These are phyloP conservation scores for Holothuria glaberrima DNA, from an alignment of 35 echinoderm and acorn worm genomes.

Conservation along the genomic window DNA sequence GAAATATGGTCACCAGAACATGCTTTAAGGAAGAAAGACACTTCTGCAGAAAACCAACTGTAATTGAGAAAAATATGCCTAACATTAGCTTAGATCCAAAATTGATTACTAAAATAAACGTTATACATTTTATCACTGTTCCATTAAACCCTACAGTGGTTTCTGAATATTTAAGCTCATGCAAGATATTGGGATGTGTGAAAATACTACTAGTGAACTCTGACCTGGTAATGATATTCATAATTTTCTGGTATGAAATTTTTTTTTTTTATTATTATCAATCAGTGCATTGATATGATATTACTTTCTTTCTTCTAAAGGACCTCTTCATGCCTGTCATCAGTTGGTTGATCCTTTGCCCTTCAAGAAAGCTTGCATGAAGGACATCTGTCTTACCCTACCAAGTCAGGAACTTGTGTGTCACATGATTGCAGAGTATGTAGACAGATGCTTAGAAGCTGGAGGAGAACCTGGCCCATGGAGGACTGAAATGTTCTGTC, in stretches of 20 bases:
- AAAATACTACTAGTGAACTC: too few species aligned
- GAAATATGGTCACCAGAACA: too few species aligned
- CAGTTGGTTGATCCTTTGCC: conserved; percentile 32
- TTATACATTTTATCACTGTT: too few species aligned
- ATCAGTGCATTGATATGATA: background rate
- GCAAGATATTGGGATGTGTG: too few species aligned
- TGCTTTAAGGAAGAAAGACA: too few species aligned
- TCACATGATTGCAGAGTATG: conserved; percentile 57
- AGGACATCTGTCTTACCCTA: conserved; percentile 36
- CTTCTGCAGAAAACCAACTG: too few species aligned
- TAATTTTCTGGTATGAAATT: background rate
- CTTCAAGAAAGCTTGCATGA: conserved; percentile 22
- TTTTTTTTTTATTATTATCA: background rate
- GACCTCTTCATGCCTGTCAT: conserved; percentile 45
- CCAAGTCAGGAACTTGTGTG: conserved; percentile 51
- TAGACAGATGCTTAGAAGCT: conserved; percentile 29
- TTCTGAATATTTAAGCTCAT: too few species aligned
- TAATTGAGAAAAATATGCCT: too few species aligned
- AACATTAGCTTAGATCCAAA: too few species aligned
- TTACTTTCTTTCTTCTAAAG: background rate
- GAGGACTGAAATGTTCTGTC: conserved; percentile 40
- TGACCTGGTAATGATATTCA: too few species aligned
- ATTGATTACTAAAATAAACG: too few species aligned
- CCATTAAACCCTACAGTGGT: too few species aligned
- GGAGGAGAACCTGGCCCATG: conserved; percentile 35